Evolutionary conservation across 2,113 vertebrate species (phyloP).

Genomic region (Hydrochoerus hydrochaeris): DNA sequence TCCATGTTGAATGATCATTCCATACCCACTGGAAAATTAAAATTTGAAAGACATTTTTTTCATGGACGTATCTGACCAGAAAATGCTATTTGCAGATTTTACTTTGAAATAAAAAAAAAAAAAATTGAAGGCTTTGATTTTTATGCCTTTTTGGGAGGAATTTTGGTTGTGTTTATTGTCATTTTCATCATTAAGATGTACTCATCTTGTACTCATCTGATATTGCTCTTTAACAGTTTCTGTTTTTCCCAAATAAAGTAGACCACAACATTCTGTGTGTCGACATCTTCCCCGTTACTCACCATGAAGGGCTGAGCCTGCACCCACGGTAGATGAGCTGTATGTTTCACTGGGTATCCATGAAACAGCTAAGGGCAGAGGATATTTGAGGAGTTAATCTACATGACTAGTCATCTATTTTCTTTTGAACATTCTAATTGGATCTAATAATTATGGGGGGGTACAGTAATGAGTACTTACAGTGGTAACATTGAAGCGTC

Average conservation of each 20-base stretch:
- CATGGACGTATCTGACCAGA: not conserved
- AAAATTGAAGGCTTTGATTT: not conserved
- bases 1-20: not conserved
- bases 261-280: not conserved
- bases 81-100: not conserved
- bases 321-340: not conserved
- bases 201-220: not conserved
- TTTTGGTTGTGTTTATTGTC: not conserved
- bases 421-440: not conserved
- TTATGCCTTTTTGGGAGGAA: not conserved
- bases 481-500: not conserved
- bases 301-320: slow-evolving; percentile 29
- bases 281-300: not conserved
- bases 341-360: not conserved
- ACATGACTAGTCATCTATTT: not conserved
- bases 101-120: slow-evolving; percentile 7
- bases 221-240: not conserved
- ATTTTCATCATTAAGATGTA: not conserved
- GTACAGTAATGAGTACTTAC: not conserved
- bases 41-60: slow-evolving; percentile 36
- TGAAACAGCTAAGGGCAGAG: slow-evolving; percentile 40
- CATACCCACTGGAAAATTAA: not conserved
- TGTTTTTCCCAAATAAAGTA: not conserved
- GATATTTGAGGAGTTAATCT: not conserved
- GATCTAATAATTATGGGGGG: not conserved